Evolutionary conservation across 2,797 vertebrate species (phyloP).

Genomic region (Poecilia picta): DNA sequence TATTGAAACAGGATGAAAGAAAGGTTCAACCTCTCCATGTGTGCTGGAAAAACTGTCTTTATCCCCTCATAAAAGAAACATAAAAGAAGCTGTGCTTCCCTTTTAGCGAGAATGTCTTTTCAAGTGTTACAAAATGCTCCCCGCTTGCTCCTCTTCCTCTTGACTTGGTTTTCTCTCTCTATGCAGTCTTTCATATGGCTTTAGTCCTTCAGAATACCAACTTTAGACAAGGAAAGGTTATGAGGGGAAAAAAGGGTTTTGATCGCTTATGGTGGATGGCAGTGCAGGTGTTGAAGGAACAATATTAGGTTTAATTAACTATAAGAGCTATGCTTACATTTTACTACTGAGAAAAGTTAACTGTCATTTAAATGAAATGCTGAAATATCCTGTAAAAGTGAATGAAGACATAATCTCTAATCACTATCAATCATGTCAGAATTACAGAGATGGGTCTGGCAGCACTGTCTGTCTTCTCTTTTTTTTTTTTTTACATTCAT

Average conservation of each 20-base stretch:
- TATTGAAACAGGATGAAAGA: conserved; percentile 70
- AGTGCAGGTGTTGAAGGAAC: conserved; percentile 16
- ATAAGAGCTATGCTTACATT: conserved; percentile 57
- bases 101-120: conserved; percentile 64
- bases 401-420: conserved; percentile 71
- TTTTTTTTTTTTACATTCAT: conserved; percentile 43
- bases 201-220: conserved; percentile 81
- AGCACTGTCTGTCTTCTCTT: conserved; percentile 35
- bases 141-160: conserved; percentile 33
- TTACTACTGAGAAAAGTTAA: conserved; percentile 35
- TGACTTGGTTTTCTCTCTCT: conserved; percentile 40
- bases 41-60: conserved; percentile 67
- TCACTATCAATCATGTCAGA: conserved; percentile 70
- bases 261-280: neutral
- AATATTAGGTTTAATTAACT: conserved; percentile 35
- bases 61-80: conserved; percentile 73
- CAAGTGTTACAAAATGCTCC: conserved; percentile 58
- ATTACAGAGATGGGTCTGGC: conserved; percentile 36
- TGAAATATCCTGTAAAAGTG: conserved; percentile 68
- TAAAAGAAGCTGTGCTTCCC: conserved; percentile 52
- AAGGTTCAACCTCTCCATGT: conserved; percentile 52
- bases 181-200: conserved; percentile 58
- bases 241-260: conserved; percentile 15
- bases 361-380: conserved; percentile 62
- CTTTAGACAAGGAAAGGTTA: conserved; percentile 78